Evolutionary conservation across 2,113 vertebrate genomes (phyloP), one percentile per base, ranked within the genome.

Genomic region (Otolemur garnettii): DNA sequence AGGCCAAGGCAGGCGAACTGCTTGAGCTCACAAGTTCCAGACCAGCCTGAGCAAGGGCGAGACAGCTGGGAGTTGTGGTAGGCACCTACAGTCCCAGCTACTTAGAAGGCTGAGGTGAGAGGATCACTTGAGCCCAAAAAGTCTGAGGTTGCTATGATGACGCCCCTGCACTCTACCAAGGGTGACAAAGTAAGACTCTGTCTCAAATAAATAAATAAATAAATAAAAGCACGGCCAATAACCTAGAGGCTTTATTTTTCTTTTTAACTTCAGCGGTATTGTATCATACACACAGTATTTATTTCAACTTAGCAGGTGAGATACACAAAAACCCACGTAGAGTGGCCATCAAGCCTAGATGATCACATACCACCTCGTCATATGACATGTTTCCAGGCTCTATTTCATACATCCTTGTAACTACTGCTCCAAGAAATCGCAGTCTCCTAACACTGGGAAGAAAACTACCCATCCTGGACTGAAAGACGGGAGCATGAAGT

Each of bases 301-400:
- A 50, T 59, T 55, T 94, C 89, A 92, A 79, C 19, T 60, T 59
- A 53, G 24, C 35, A 33, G 45, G 4, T 30, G 1, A 82, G 1
- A 62, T 35, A 74, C 38, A 62, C 12, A 35, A 62, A 91, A 28
- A 30, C 30, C 69, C 68, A 30, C 1, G 14, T 7, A 12, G 30
- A 26, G 50, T 21, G 5, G 33, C 38, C 50, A 60, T 9, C n/a
- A 33, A 60, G 42, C 12, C 42, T 68, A 18, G 33, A 18, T 12
- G 50, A 66, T 22, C 22, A 14, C 13, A 3, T 1, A 15, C 35
- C 22, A 24, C 3, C 10, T n/a, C 0, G 0, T 24, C 14, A 22
- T 1, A 2, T 0, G 22, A 45, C 77, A 64, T 0, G 10, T 12
- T 21, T 80, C 50, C 26, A 50, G 77, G 33, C 62, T 26, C 24